phyloP scores from a whole-genome alignment of 2,888 invertebrate species.

The Thecophora atra region DNA sequence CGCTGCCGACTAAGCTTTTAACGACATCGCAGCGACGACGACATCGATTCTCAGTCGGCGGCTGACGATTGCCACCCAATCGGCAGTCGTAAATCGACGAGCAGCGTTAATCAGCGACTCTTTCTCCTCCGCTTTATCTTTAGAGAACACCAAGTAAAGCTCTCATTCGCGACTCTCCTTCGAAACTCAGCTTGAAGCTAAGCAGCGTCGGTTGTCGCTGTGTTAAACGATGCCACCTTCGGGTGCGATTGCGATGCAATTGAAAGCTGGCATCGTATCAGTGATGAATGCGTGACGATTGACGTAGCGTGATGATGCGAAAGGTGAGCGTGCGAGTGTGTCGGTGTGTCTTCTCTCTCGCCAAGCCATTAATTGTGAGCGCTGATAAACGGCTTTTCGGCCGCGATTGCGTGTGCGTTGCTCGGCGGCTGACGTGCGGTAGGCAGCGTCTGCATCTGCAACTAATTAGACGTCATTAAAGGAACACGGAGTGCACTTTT shows the following conservation, averaged over 20 bases:
- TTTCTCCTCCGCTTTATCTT: no score
- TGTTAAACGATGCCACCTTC: background rate
- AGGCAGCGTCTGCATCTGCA: background rate
- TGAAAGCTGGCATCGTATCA: background rate
- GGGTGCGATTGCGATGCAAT: background rate
- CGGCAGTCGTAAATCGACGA: background rate
- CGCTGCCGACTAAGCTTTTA: no score
- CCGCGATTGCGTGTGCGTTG: slow-evolving; percentile 5
- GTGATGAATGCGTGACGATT: slow-evolving; percentile 1
- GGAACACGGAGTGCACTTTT: slow-evolving; percentile 16
- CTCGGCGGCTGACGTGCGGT: background rate
- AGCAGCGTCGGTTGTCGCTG: background rate
- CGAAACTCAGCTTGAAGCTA: background rate
- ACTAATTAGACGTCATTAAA: slow-evolving; percentile 40
- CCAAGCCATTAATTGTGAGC: slow-evolving; percentile 10
- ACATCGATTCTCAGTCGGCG: background rate
- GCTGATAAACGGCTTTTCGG: background rate
- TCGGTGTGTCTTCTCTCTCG: background rate
- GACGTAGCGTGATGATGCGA: background rate
- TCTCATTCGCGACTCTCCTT: background rate
- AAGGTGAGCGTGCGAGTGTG: slow-evolving; percentile 4
- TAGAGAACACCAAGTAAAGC: background rate
- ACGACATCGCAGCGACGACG: no score
- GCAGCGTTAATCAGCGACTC: background rate
- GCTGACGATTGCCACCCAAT: slow-evolving; percentile 1